Conservation (phyloP, 2,797 vertebrate genomes). For the Falco naumanni region DNA sequence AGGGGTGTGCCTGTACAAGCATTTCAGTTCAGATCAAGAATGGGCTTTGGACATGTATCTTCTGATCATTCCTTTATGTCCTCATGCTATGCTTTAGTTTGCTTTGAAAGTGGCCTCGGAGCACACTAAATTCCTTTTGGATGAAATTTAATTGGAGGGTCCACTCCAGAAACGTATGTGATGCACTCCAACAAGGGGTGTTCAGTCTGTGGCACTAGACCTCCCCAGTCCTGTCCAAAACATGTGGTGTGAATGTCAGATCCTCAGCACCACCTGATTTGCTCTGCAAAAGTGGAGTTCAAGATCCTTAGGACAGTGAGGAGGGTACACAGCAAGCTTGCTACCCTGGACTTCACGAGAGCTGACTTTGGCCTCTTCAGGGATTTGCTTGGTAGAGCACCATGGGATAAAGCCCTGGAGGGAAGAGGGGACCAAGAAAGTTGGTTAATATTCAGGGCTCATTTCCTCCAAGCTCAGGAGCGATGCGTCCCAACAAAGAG, state of each 20-base stretch:
- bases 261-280: background rate
- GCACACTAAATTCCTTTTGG: background rate
- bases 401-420: too few relatives aligned
- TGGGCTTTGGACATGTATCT: background rate
- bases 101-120: background rate
- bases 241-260: fast-evolving
- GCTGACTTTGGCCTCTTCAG: too few relatives aligned
- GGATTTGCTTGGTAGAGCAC: too few relatives aligned
- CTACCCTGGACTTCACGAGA: too few relatives aligned
- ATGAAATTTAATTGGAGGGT: background rate
- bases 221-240: background rate
- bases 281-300: too few relatives aligned
- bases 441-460: too few relatives aligned
- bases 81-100: background rate
- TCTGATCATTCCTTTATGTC: background rate
- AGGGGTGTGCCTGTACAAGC: background rate
- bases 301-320: too few relatives aligned
- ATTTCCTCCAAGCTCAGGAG: too few relatives aligned
- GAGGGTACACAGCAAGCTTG: too few relatives aligned
- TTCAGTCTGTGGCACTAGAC: background rate
- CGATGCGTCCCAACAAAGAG: too few relatives aligned
- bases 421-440: too few relatives aligned
- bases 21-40: background rate
- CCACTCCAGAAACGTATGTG: background rate
- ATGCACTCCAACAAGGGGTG: background rate